A percentile compares a stretch with the other conserved stretches of the same genome.
phyloP scores from a whole-genome alignment of 64 coral and sea anemone species.

The Pocillopora verrucosa region DNA sequence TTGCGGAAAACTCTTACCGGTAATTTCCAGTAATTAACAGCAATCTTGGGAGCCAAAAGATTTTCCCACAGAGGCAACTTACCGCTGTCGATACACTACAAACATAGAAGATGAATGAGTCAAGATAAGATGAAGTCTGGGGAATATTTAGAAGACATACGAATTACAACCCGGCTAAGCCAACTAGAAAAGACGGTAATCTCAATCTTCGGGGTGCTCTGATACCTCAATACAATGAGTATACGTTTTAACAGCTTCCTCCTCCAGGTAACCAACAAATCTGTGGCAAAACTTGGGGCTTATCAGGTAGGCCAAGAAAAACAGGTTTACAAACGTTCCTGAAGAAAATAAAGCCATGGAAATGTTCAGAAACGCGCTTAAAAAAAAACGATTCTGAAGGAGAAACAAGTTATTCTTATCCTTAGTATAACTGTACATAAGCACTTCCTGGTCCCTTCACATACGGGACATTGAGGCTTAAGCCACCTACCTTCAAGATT shows the following conservation, averaged over 20 bases:
- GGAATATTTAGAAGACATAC: neutral
- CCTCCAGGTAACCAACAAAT: conserved; percentile 95
- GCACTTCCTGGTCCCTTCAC: too few species aligned
- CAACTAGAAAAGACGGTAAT: too few species aligned
- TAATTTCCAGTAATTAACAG: conserved; percentile 93
- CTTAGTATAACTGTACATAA: too few species aligned
- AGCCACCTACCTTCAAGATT: too few species aligned
- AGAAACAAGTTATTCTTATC: neutral
- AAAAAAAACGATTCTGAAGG: neutral
- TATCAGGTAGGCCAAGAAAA: conserved; percentile 92
- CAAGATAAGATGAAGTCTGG: neutral
- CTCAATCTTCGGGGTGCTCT: too few species aligned
- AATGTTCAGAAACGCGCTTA: neutral
- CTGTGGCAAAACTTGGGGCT: conserved; percentile 96
- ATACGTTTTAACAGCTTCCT: conserved; percentile 95
- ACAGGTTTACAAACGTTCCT: conserved; percentile 96
- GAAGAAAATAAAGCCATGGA: neutral
- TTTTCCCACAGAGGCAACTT: conserved; percentile 77
- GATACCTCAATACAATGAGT: conserved; percentile 90
- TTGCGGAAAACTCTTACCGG: conserved; percentile 49
- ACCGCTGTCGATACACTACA: conserved; percentile 84
- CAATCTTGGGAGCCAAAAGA: conserved; percentile 75
- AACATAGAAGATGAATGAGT: neutral
- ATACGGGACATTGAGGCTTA: too few species aligned
- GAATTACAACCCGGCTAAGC: too few species aligned